Evolutionary conservation across 2,113 vertebrate species (phyloP), one percentile per base, ranked within the genome.

Genomic region (Odontesthes bonariensis): DNA sequence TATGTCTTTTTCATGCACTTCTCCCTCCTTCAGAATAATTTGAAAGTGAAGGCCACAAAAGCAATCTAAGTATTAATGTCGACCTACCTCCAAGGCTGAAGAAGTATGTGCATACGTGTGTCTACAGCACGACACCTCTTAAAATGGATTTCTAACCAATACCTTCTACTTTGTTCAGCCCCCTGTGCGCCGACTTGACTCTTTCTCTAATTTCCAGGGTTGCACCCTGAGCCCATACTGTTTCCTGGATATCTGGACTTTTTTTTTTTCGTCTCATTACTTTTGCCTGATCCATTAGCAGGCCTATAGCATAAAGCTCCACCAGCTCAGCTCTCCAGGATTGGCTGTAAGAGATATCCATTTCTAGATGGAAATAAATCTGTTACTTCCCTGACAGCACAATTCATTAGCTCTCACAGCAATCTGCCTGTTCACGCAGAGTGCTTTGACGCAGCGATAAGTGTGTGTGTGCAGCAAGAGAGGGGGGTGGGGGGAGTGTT

Each of bases 291-390:
- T 82, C 82, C 79, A 88, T 85, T 80, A 84, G 78, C 56, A 27
- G 61, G 67, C 44, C 76, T 42, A n/a, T 54, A 59, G 77, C 33
- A 57, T 52, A 38, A 69, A 69, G 70, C 85, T 71, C 52, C 56
- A 74, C 49, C 62, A 9, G 72, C 73, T 81, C 82, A 82, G 83
- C 82, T 78, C 75, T 74, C 60, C 20, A 12, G 73, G 81, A 79
- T 69, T 73, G 86, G 67, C 69, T 79, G 69, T 16, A 54, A 38
- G 76, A 84, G 85, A 89, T 73, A 70, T 85, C 73, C 75, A 72
- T 85, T 89, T 83, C 75, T 63, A 49, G 73, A 90, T 79, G 89
- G 87, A 90, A 92, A 92, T 91, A 91, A 86, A 91, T 90, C 88
- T 85, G 88, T 86, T 88, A 71, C 79, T 86, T 88, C 86, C 86